Percentiles rank a stretch among this genome's conserved stretches.
Conservation (phyloP, 2,797 vertebrate genomes). For the Nyctibius grandis region DNA sequence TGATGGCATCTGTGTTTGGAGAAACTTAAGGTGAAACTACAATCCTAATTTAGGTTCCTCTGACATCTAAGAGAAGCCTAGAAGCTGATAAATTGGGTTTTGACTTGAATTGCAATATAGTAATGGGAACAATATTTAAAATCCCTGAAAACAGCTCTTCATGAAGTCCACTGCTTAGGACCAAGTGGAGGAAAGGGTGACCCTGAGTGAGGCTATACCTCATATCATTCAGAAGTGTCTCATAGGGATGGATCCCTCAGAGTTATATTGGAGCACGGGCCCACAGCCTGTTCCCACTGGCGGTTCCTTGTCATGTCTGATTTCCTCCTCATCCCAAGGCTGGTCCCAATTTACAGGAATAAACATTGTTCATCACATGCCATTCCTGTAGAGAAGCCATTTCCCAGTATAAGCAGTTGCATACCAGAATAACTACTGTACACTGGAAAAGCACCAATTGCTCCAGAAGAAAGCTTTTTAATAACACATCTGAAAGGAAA, state of each 20-base stretch:
- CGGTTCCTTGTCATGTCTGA: not conserved
- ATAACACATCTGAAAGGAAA: not conserved
- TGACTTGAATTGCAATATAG: not conserved
- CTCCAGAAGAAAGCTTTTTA: slow-evolving; percentile 16
- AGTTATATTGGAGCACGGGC: not conserved
- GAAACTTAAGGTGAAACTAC: not conserved
- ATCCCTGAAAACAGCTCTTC: not conserved
- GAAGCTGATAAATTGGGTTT: not conserved
- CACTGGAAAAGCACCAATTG: not conserved
- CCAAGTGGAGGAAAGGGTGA: not conserved
- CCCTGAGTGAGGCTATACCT: not conserved
- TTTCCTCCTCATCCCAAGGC: not conserved
- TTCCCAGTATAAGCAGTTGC: not conserved
- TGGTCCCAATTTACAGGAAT: not conserved
- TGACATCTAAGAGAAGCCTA: not conserved
- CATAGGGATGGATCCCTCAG: not conserved
- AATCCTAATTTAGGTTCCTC: not conserved
- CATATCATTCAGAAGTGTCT: not conserved
- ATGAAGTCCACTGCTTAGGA: not conserved
- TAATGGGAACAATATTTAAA: not conserved
- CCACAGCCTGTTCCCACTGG: not conserved
- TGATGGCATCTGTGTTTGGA: not conserved
- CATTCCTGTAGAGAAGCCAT: not conserved
- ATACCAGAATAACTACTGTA: not conserved
- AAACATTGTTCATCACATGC: not conserved